These are phyloP conservation scores for Bombus affinis DNA, from an alignment of 1,140 invertebrate genomes.

Conservation along the genomic window DNA sequence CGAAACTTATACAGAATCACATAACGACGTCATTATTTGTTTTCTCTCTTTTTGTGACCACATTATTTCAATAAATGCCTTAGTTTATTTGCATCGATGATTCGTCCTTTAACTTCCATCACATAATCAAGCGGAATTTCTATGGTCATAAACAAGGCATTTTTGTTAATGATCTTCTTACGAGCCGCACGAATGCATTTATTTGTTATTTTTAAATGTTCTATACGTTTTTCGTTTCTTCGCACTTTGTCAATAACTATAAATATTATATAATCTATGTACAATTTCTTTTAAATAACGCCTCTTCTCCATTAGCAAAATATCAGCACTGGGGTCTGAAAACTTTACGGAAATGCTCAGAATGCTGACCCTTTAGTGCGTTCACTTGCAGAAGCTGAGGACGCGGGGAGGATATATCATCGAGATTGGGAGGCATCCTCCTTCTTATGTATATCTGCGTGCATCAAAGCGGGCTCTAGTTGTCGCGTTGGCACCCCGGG, in stretches of 20 bases:
- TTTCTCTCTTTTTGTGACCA: slow-evolving; percentile 37
- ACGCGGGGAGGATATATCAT: slow-evolving; percentile 78
- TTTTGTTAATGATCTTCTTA: slow-evolving; percentile 36
- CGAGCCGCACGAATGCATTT: not conserved
- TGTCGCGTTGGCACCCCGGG: slow-evolving; percentile 71
- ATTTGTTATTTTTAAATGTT: slow-evolving; percentile 33
- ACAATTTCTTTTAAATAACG: slow-evolving; percentile 75
- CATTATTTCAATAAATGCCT: slow-evolving; percentile 49
- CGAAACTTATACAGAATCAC: slow-evolving; percentile 64
- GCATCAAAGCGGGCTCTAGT: slow-evolving; percentile 75
- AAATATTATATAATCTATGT: slow-evolving; percentile 79
- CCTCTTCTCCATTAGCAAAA: slow-evolving; percentile 66
- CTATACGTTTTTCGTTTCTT: slow-evolving; percentile 43
- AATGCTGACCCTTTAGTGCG: slow-evolving; percentile 54
- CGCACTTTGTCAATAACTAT: slow-evolving; percentile 71
- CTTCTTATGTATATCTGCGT: slow-evolving; percentile 82
- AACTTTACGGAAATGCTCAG: slow-evolving; percentile 37
- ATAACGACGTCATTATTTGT: slow-evolving; percentile 49
- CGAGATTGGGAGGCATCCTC: slow-evolving; percentile 81
- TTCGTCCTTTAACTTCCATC: slow-evolving; percentile 18
- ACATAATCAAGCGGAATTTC: slow-evolving; percentile 2
- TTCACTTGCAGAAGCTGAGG: slow-evolving; percentile 62
- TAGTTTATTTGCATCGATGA: slow-evolving; percentile 9
- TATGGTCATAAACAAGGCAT: slow-evolving; percentile 57
- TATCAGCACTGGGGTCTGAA: slow-evolving; percentile 56